phyloP scores from a whole-genome alignment of 1,140 invertebrate genomes.

The Hypothenemus hampei region DNA sequence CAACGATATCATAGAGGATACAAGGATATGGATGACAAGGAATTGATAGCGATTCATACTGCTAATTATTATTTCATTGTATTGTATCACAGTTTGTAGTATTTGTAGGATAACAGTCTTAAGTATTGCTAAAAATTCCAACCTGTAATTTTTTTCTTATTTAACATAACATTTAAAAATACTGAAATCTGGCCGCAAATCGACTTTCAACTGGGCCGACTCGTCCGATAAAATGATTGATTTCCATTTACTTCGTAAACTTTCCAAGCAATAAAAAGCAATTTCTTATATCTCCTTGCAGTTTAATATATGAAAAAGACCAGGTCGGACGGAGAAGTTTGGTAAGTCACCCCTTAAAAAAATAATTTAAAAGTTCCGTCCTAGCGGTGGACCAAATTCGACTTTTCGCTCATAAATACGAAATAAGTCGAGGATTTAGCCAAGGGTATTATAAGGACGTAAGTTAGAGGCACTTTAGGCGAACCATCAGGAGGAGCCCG shows the following conservation, averaged over 20 bases:
- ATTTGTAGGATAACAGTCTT: no score
- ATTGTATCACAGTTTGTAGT: no score
- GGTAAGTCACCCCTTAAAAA: neutral
- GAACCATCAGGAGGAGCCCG: conserved; percentile 4
- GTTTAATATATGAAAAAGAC: neutral
- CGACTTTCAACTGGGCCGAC: no score
- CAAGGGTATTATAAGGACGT: conserved; percentile 17
- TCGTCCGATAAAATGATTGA: conserved; percentile 1
- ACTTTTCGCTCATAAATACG: conserved; percentile 20
- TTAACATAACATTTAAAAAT: no score
- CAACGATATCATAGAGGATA: neutral
- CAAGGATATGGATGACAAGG: neutral
- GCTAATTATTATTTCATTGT: no score
- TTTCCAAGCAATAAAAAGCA: neutral
- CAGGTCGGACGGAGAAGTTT: neutral
- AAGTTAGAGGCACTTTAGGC: conserved; percentile 20
- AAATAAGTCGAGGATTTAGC: conserved; percentile 10
- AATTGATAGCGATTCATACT: no score
- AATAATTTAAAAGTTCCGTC: neutral
- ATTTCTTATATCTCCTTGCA: neutral
- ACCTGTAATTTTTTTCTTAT: no score
- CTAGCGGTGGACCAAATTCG: neutral
- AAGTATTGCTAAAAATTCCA: no score
- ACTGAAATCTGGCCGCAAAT: no score
- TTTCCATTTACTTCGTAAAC: neutral